Base-by-base conservation (phyloP, 2,888 invertebrate species). In the Lagria hirta region DNA sequence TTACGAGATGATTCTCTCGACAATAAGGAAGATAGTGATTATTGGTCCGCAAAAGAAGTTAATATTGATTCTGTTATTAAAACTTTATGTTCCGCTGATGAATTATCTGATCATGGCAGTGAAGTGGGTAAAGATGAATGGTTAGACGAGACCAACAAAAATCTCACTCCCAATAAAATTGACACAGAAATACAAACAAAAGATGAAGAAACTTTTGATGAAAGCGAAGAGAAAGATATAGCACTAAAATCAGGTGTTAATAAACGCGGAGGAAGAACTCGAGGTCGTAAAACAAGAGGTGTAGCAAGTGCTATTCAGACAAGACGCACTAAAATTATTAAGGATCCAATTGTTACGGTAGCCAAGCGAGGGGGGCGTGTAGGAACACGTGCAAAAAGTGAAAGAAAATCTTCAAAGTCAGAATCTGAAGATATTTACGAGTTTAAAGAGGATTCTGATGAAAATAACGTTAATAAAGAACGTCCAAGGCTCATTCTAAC, bases 371-470 rank as follows among this genome's bases (percentile, higher is more conserved):
- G 62, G 35, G 54, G 65, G 33, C 72, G 78, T 11, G 76, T 78
- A 2, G 77, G 77, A 6, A 76, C 76, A 5, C 70, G 78, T 60
- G 68, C 71, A 1, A 78, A 75, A 62, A 69, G 70, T 7, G 80
- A 80, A 53, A 75, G 79, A 51, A 80, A 78, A 67, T 61, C 73
- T 1, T 74, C 73, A 2, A 76, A 74, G 60, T 74, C 73, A 5
- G 81, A 75, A 52, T 78, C 74, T 55, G 80, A 81, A 55, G 93
- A 93, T 63, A 81, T 94, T 2, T 94, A 93, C 65, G 93, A 93
- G 67, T 94, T 94, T 66, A 84, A 88, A 55, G 93, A 93, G 64
- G 93, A 93, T 67, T 88, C 89, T 3, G 86, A 86, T 22, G 92
- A 93, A 62, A 70, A 67, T 26, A 78, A 83, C 14, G 88, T 88